phyloP scores from a whole-genome alignment of 2,797 vertebrate species.

The Chromis chromis region DNA sequence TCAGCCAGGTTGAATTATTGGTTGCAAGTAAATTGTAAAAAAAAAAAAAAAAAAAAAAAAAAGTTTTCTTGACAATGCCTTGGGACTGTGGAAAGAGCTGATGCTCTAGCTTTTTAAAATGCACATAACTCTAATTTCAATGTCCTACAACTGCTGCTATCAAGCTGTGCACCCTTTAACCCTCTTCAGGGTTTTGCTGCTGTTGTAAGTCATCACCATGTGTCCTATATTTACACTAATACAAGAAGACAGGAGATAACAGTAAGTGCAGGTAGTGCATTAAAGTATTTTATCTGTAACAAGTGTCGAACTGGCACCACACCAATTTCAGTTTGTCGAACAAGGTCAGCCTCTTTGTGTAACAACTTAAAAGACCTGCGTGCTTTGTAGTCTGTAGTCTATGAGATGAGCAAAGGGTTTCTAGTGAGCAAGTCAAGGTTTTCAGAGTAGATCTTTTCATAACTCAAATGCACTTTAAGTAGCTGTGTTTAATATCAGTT shows the following conservation, averaged over 20 bases:
- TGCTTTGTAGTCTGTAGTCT: background rate
- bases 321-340: slow-evolving; percentile 17
- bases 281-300: slow-evolving; percentile 18
- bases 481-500: background rate
- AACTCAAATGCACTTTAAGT: background rate
- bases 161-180: background rate
- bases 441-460: background rate
- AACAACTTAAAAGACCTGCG: background rate
- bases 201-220: background rate
- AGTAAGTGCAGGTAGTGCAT: background rate
- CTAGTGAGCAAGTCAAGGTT: background rate
- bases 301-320: slow-evolving; percentile 1
- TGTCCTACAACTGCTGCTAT: background rate
- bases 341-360: slow-evolving; percentile 7
- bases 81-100: too few species aligned
- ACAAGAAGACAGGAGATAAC: background rate
- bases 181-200: background rate
- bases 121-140: too few species aligned
- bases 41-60: too few species aligned
- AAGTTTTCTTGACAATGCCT: too few species aligned
- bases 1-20: too few species aligned
- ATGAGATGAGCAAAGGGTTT: slow-evolving; percentile 12
- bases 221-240: slow-evolving; percentile 8
- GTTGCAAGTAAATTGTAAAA: too few species aligned
- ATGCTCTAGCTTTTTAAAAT: background rate